Conservation (phyloP, 2,797 vertebrate species). For the Knipowitschia caucasica region DNA sequence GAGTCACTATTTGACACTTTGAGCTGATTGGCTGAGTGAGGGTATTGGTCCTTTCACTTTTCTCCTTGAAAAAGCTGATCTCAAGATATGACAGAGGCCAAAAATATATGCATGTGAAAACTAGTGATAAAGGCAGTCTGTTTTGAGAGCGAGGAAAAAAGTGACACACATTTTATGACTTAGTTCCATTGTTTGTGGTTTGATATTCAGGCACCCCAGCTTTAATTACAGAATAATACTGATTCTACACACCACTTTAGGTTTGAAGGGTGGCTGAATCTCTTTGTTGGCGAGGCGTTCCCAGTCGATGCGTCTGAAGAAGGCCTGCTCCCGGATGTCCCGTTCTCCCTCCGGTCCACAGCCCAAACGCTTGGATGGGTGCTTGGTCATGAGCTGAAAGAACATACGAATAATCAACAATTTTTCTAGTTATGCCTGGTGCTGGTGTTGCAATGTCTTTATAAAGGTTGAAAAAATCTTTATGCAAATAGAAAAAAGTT, state of each 20-base stretch:
- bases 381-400: constrained; percentile 94
- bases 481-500: constrained; percentile 14
- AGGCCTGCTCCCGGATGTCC: constrained; percentile 92
- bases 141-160: no score
- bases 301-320: constrained; percentile 99
- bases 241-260: constrained; percentile 91
- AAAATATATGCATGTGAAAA: no score
- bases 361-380: constrained; percentile 93
- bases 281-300: constrained; percentile 90
- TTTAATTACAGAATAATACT: no score
- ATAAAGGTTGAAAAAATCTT: constrained; percentile 30
- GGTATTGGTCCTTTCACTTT: no score
- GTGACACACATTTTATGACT: not conserved
- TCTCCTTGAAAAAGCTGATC: no score
- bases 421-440: no score
- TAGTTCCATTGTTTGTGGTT: not conserved
- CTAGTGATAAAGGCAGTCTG: no score
- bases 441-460: constrained; percentile 7
- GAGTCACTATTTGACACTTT: no score
- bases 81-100: no score
- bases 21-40: no score
- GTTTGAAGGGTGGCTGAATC: constrained; percentile 97
- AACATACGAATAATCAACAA: constrained; percentile 19
- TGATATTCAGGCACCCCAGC: no score
- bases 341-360: constrained; percentile 89